Base-by-base conservation (phyloP, 2,888 invertebrate genomes). In the Mechanitis messenoides region DNA sequence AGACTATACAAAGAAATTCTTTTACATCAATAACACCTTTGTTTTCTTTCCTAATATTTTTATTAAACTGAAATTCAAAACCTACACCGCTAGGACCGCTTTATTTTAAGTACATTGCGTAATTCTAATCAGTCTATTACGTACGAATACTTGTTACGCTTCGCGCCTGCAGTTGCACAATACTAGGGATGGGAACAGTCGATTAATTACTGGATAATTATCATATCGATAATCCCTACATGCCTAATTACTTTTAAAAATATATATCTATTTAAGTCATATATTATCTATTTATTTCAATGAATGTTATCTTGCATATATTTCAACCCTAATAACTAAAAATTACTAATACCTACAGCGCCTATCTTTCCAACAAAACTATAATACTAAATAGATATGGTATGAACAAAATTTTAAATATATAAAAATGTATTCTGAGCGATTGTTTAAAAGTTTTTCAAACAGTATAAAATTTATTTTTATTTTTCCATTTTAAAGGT, bases 161-260 rank as follows among this genome's bases (percentile, higher is more conserved):
- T 72, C 72, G 70, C 73, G 78, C 73, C 71, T 77, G 71, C 72
- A 68, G 74, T 85, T 85, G 80, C 83, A 81, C 81, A 84, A 85
- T 75, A 53, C 12, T 77, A 83, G 78, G 64, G 82, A 70, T 74
- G 79, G 62, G 69, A 46, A 20, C n/a, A n/a, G n/a, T 47, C 33
- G 33, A 64, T 69, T 69, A 70, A 71, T 71, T 63, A 50, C 55
- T 6, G 9, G 31, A 31, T 6, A 7, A 7, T 9, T 38, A 7
- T 9, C 9, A 9, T 42, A 9, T 42, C 42, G 42, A 42, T 42
- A 42, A 42, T 42, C 9, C 9, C 9, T 7, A 42, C 0, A 9
- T 9, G 7, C 9, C 20, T 20, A 20, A 20, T 20, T 20, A 20
- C 20, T 42, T 53, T 53, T 5, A 4, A 1, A 35, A 35, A 35